Evolutionary conservation across 2,888 invertebrate genomes (phyloP).

Genomic region (Hyles lineata): DNA sequence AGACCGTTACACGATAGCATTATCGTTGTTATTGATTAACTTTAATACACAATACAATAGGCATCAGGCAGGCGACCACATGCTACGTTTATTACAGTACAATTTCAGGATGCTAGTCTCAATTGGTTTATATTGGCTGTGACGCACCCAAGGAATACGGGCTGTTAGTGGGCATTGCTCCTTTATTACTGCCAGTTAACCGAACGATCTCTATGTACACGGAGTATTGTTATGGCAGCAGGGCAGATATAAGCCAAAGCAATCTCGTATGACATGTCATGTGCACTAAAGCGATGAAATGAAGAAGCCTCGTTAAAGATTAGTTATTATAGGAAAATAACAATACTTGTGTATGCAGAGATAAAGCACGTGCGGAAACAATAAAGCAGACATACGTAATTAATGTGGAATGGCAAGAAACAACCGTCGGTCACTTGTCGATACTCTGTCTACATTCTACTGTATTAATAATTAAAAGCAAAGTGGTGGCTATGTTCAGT

Average conservation of each 20-base stretch:
- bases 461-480: too few species aligned
- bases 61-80: conserved; percentile 17
- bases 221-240: conserved; percentile 27
- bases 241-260: conserved; percentile 11
- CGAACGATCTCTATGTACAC: conserved; percentile 26
- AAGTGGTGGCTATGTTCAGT: too few species aligned
- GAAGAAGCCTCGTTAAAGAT: background rate
- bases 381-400: background rate
- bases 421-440: too few species aligned
- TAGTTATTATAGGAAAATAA: background rate
- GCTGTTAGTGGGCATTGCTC: conserved; percentile 40
- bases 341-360: too few species aligned
- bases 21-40: conserved; percentile 25
- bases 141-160: conserved; percentile 56
- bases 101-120: conserved; percentile 59
- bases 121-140: conserved; percentile 78
- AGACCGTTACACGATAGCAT: conserved; percentile 18
- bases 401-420: too few species aligned
- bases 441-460: too few species aligned
- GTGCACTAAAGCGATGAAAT: background rate
- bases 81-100: conserved; percentile 29
- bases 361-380: too few species aligned
- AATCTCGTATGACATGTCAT: background rate
- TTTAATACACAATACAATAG: conserved; percentile 25
- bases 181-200: conserved; percentile 29